Conservation (phyloP, 1,140 invertebrate species). For the Dinothrombium tinctorium region DNA sequence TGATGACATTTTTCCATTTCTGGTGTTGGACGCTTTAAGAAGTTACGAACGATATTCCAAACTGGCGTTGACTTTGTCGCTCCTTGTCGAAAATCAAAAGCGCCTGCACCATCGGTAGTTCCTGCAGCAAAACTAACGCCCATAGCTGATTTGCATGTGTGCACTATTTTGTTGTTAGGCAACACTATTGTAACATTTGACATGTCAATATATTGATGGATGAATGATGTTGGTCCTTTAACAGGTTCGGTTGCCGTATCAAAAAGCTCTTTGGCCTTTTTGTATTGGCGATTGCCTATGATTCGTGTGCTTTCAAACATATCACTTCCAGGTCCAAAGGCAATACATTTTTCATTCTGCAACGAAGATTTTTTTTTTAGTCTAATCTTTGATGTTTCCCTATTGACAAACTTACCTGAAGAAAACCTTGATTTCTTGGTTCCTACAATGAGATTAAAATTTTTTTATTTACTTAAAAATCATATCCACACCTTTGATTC, state of each 20-base stretch:
- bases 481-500: too few relatives aligned
- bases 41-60: conserved; percentile 16
- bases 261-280: conserved; percentile 43
- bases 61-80: conserved; percentile 2
- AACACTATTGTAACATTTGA: conserved; percentile 22
- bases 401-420: too few relatives aligned
- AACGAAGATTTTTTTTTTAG: too few relatives aligned
- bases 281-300: conserved; percentile 48
- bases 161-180: conserved; percentile 19
- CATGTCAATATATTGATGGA: conserved; percentile 69
- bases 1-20: conserved; percentile 19
- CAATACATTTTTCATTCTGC: conserved; percentile 39
- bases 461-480: too few relatives aligned
- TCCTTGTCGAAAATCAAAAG: conserved; percentile 46
- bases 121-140: conserved; percentile 59
- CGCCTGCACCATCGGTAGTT: conserved; percentile 73
- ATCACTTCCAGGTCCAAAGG: conserved; percentile 52
- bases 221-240: conserved; percentile 38
- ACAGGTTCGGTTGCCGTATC: conserved; percentile 21
- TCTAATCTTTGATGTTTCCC: too few relatives aligned
- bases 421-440: too few relatives aligned
- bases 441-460: too few relatives aligned
- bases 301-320: conserved; percentile 81
- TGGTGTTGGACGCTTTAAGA: conserved; percentile 18
- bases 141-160: conserved; percentile 9